Evolutionary conservation across 64 coral and sea anemone species (phyloP).

Genomic region (Orbicella faveolata): DNA sequence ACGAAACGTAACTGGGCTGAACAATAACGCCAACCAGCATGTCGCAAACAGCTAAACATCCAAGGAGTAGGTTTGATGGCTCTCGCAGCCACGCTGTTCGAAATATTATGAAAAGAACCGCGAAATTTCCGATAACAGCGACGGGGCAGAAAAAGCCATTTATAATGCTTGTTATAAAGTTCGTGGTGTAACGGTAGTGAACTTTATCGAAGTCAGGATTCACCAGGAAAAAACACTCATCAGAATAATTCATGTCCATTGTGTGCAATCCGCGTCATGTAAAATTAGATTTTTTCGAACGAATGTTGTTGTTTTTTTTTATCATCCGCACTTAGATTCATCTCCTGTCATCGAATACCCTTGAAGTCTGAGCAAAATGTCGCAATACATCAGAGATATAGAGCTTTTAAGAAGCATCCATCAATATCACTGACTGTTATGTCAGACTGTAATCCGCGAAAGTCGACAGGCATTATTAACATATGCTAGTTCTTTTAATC

Average conservation of each 20-base stretch:
- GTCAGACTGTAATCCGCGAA: background rate
- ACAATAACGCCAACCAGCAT: constrained; percentile 58
- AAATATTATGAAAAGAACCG: constrained; percentile 39
- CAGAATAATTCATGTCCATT: background rate
- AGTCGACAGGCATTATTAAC: background rate
- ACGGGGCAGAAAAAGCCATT: constrained; percentile 57
- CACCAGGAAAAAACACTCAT: background rate
- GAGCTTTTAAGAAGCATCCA: background rate
- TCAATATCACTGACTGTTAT: background rate
- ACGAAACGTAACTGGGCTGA: constrained; percentile 59
- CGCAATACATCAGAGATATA: background rate
- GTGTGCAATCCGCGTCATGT: background rate
- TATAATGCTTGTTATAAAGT: constrained; percentile 64
- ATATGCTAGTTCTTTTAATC: constrained; percentile 12
- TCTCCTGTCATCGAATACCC: no score
- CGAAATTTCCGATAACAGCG: constrained; percentile 50
- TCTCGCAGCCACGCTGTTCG: constrained; percentile 39
- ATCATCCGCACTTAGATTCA: no score
- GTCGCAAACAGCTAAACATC: constrained; percentile 63
- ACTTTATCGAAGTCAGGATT: constrained; percentile 28
- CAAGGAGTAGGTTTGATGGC: constrained; percentile 59
- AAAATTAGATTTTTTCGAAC: no score
- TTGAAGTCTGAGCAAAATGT: background rate
- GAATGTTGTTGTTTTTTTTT: no score
- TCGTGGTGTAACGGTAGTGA: constrained; percentile 35